phyloP scores from a whole-genome alignment of 2,888 invertebrate species.

The Brachylomia viminalis region DNA sequence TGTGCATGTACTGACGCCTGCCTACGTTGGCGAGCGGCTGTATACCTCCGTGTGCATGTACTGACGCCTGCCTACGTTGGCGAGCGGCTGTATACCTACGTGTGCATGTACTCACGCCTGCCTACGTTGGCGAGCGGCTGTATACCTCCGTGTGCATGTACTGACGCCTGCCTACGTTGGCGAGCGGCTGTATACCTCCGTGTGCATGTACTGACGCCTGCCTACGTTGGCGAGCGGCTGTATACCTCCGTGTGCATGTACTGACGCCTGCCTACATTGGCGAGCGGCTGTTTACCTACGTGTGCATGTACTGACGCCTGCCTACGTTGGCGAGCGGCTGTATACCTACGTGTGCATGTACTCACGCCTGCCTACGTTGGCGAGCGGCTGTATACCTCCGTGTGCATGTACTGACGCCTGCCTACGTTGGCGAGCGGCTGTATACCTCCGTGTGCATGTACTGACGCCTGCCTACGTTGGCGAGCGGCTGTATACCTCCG shows the following conservation, averaged over 20 bases:
- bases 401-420: neutral
- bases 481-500: neutral
- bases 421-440: neutral
- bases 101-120: neutral
- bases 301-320: neutral
- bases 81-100: neutral
- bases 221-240: neutral
- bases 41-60: neutral
- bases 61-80: neutral
- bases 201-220: neutral
- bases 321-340: neutral
- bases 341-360: neutral
- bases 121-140: neutral
- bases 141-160: neutral
- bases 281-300: neutral
- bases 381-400: neutral
- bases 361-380: neutral
- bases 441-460: neutral
- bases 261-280: neutral
- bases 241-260: neutral
- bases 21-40: neutral
- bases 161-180: neutral
- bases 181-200: neutral
- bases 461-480: neutral
- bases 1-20: neutral